Evolutionary conservation across 2,797 vertebrate species (phyloP).

Genomic region (Myripristis murdjan): DNA sequence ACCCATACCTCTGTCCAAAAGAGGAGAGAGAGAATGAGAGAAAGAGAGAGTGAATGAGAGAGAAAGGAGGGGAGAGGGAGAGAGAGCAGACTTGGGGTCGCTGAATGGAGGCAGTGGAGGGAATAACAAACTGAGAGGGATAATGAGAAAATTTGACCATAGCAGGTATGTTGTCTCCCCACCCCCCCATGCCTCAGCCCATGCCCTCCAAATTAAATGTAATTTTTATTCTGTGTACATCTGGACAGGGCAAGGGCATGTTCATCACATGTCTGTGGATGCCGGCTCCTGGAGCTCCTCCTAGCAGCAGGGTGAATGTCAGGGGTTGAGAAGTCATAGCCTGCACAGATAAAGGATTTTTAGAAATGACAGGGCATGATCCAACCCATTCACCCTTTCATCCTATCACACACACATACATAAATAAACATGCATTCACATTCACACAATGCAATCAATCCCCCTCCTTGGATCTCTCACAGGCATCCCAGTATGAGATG

Average conservation of each 20-base stretch:
- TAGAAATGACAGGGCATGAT: constrained; percentile 68
- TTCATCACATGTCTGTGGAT: constrained; percentile 60
- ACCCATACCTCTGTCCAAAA: constrained; percentile 80
- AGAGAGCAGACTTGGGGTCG: constrained; percentile 55
- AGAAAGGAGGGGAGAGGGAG: constrained; percentile 23
- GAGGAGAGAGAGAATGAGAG: constrained; percentile 53
- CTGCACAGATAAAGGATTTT: constrained; percentile 61
- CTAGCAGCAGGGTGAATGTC: constrained; percentile 53
- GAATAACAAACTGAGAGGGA: constrained; percentile 75
- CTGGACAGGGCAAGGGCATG: constrained; percentile 69
- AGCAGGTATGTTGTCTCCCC: constrained; percentile 40
- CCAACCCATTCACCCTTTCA: constrained; percentile 34
- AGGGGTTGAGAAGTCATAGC: constrained; percentile 60
- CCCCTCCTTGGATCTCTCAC: constrained; percentile 43
- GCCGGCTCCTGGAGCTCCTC: constrained; percentile 33
- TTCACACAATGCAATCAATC: constrained; percentile 37
- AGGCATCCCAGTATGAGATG: constrained; percentile 39
- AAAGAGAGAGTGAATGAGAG: too few species aligned
- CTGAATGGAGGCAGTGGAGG: constrained; percentile 66
- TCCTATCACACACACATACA: constrained; percentile 21
- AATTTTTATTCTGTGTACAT: constrained; percentile 74
- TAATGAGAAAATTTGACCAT: constrained; percentile 79
- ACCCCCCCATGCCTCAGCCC: constrained; percentile 20
- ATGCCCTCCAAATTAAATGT: constrained; percentile 64
- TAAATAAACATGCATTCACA: constrained; percentile 14